phyloP scores from a whole-genome alignment of 2,113 vertebrate species.

The Salminus brasiliensis region DNA sequence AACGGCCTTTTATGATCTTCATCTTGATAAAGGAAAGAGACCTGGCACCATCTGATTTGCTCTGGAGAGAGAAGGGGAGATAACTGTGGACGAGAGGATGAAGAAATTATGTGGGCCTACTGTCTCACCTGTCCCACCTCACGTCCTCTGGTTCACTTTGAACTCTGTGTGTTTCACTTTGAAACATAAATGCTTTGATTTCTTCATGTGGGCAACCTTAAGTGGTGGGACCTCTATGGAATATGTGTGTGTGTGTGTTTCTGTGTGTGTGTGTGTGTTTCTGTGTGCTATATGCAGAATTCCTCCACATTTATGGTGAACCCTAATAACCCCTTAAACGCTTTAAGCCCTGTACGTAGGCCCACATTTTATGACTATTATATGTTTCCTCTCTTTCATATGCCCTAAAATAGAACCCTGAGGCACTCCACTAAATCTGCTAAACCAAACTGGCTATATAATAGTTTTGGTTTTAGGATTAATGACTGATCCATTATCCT shows the following conservation, averaged over 20 bases:
- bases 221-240: background rate
- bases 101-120: background rate
- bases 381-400: too few relatives aligned
- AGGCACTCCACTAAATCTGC: too few relatives aligned
- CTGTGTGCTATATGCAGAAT: background rate
- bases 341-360: too few relatives aligned
- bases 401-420: too few relatives aligned
- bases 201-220: slow-evolving; percentile 6
- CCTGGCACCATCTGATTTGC: background rate
- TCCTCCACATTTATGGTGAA: background rate
- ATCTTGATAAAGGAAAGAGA: slow-evolving; percentile 29
- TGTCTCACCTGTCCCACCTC: background rate
- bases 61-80: slow-evolving; percentile 4
- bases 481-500: too few relatives aligned
- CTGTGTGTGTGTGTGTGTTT: background rate
- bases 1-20: slow-evolving; percentile 24
- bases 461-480: too few relatives aligned
- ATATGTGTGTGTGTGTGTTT: background rate
- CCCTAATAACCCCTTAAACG: background rate
- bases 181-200: slow-evolving; percentile 2
- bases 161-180: background rate
- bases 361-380: background rate
- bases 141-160: background rate
- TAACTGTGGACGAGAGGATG: slow-evolving; percentile 13
- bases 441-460: too few relatives aligned